Conservation (phyloP, 2,888 invertebrate genomes). For the Lathronympha strigana region DNA sequence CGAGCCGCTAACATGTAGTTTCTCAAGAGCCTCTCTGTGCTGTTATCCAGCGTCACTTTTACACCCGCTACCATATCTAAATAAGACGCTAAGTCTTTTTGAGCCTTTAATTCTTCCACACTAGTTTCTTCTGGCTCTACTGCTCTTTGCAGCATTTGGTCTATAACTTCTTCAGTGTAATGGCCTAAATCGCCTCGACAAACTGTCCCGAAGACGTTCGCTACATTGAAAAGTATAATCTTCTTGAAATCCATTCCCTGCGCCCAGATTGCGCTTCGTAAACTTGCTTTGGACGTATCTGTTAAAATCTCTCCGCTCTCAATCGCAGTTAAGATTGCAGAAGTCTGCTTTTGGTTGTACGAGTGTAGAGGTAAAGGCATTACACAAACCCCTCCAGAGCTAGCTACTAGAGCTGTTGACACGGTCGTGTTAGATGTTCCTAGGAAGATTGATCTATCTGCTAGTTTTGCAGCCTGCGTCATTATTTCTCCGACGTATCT, state of each 20-base stretch:
- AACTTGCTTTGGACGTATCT: slow-evolving; percentile 54
- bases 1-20: slow-evolving; percentile 73
- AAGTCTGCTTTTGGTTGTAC: slow-evolving; percentile 67
- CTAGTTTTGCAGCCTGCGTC: slow-evolving; percentile 64
- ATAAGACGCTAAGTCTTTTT: slow-evolving; percentile 62
- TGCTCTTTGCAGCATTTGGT: slow-evolving; percentile 63
- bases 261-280: slow-evolving; percentile 72
- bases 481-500: slow-evolving; percentile 65
- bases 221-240: slow-evolving; percentile 63
- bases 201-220: slow-evolving; percentile 68
- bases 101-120: slow-evolving; percentile 58
- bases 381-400: slow-evolving; percentile 68
- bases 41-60: slow-evolving; percentile 58
- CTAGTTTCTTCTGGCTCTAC: slow-evolving; percentile 51
- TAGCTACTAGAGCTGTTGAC: slow-evolving; percentile 59
- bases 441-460: slow-evolving; percentile 58
- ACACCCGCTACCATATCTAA: slow-evolving; percentile 67
- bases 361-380: slow-evolving; percentile 69
- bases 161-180: slow-evolving; percentile 64
- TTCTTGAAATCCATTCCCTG: slow-evolving; percentile 74
- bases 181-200: slow-evolving; percentile 70
- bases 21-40: slow-evolving; percentile 62
- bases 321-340: slow-evolving; percentile 60
- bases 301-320: slow-evolving; percentile 65
- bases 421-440: slow-evolving; percentile 60